Conservation (phyloP, 2,113 vertebrate genomes). For the Nycticryphes semicollaris region DNA sequence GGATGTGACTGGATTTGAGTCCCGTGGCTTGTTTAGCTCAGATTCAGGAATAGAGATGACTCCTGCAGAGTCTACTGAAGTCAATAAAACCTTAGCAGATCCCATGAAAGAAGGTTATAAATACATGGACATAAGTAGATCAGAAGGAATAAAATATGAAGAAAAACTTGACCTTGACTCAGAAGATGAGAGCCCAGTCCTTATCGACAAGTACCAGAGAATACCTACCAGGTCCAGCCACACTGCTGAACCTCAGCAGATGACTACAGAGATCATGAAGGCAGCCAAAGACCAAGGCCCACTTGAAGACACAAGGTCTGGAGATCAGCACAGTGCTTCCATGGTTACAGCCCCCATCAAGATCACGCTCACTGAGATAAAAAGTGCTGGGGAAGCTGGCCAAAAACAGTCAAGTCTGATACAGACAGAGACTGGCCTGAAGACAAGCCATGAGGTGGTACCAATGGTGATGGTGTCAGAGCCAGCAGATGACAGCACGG, state of each 20-base stretch:
- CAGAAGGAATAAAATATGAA: slow-evolving; percentile 78
- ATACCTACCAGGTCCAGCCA: slow-evolving; percentile 51
- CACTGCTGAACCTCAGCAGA: slow-evolving; percentile 40
- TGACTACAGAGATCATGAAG: slow-evolving; percentile 1
- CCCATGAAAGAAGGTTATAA: slow-evolving; percentile 90
- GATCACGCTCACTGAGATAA: slow-evolving; percentile 85
- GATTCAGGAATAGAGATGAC: slow-evolving; percentile 90
- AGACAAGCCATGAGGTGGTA: slow-evolving; percentile 86
- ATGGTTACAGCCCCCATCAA: slow-evolving; percentile 80
- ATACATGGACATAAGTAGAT: slow-evolving; percentile 94
- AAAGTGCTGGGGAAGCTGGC: slow-evolving; percentile 58
- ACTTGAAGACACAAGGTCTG: slow-evolving; percentile 77
- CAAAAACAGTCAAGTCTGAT: slow-evolving; percentile 41
- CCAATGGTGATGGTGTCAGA: slow-evolving; percentile 93
- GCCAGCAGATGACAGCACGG: slow-evolving; percentile 94
- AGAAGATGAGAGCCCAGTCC: slow-evolving; percentile 71
- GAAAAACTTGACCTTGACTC: slow-evolving; percentile 44
- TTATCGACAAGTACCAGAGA: slow-evolving; percentile 50
- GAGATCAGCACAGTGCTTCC: slow-evolving; percentile 69
- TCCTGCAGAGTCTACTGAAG: slow-evolving; percentile 81
- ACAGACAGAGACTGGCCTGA: slow-evolving; percentile 80
- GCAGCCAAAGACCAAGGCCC: slow-evolving; percentile 58
- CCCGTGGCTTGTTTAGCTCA: slow-evolving; percentile 82
- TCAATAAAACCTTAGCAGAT: slow-evolving; percentile 81
- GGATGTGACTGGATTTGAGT: slow-evolving; percentile 76